Base-by-base conservation (phyloP, 2,113 vertebrate genomes). In the Todiramphus saurophagus region DNA sequence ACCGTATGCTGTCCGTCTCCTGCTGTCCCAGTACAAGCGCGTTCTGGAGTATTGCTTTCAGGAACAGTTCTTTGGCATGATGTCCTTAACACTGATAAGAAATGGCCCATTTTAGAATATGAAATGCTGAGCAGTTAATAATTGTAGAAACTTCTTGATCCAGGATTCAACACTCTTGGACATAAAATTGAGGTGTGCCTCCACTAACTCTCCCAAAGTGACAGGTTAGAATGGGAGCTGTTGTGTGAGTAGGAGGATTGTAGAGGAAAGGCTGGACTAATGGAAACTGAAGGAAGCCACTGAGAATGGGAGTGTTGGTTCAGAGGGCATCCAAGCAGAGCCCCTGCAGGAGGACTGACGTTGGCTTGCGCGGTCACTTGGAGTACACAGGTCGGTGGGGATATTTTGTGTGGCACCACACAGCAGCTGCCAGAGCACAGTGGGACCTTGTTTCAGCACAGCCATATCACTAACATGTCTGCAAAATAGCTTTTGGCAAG, bases 401-500 rank as follows among this genome's bases (percentile, higher is more conserved):
- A 83, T 48, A 84, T 43, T 89, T 43, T 93, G 90, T 96, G 73
- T 87, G 37, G 2, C 59, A 67, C 37, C 64, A 58, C 84, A 53
- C 63, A 6, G 81, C 93, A 46, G 46, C 46, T 97, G 70, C 84
- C 58, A 30, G 56, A 89, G 76, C 27, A 89, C 91, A 94, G 39
- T 46, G 80, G 74, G 77, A 92, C 89, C 68, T 95, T 93, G 91
- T 89, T 87, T 43, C 95, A 85, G 81, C 81, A 59, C 70, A 87
- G 81, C 67, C 91, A 2, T 12, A 30, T 37, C 31, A 85, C 53
- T 69, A 90, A 80, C 4, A 0, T 44, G 84, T 60, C 84, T 95
- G 84, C 70, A 94, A 93, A 94, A 87, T 58, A 9, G 48, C 76
- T 96, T 91, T 69, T 95, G 94, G 89, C 89, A 87, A 66, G 56